Percentiles rank a stretch among this genome's conserved stretches.
phyloP scores from a whole-genome alignment of 2,888 invertebrate genomes.

The Seira musarum region DNA sequence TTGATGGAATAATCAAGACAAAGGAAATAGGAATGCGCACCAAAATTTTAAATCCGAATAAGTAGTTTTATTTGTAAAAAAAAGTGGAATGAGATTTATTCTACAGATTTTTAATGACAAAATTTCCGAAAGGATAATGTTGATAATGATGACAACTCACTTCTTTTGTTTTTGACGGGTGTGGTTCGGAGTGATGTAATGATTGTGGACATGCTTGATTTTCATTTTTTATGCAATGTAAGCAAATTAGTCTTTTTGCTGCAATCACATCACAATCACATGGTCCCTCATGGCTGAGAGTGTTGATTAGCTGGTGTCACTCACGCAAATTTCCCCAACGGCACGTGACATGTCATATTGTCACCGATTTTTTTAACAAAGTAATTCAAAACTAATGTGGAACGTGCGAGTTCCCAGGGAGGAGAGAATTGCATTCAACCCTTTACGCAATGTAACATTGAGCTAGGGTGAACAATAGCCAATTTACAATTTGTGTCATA shows the following conservation, averaged over 20 bases:
- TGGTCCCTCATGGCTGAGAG: conserved; percentile 33
- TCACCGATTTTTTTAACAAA: conserved; percentile 39
- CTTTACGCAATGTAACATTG: no score
- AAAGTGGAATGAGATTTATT: not conserved
- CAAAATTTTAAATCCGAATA: no score
- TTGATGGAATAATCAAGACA: conserved; percentile 44
- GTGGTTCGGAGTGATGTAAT: no score
- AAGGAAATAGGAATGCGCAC: conserved; percentile 43
- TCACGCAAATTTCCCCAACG: conserved; percentile 57
- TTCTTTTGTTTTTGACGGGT: no score
- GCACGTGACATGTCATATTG: conserved; percentile 64
- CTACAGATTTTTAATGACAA: not conserved
- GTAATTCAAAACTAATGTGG: conserved; percentile 36
- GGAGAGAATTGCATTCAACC: conserved; percentile 18
- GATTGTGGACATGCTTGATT: no score
- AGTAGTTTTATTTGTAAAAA: conserved; percentile 18
- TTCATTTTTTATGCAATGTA: no score
- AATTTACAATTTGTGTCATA: conserved; percentile 38
- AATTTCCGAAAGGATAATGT: no score
- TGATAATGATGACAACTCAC: no score
- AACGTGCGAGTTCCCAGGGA: no score
- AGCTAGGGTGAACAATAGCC: conserved; percentile 44
- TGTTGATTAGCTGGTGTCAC: conserved; percentile 66
- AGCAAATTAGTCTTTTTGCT: conserved; percentile 36
- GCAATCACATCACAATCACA: conserved; percentile 56